These are phyloP conservation scores for Dasysyrphus albostriatus DNA, from an alignment of 2,888 invertebrate species.

Conservation along the genomic window DNA sequence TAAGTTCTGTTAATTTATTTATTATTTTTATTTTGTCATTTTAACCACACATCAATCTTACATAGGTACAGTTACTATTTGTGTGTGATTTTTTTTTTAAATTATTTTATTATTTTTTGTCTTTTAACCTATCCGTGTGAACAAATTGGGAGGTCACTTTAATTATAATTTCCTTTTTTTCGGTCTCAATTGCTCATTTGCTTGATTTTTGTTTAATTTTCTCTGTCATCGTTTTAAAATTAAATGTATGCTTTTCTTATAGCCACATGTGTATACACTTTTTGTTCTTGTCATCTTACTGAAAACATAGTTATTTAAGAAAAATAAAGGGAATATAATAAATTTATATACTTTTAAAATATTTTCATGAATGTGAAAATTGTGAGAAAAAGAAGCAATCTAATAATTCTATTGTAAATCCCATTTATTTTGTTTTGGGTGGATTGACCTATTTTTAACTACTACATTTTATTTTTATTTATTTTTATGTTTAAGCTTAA, in stretches of 20 bases:
- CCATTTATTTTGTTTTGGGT: not conserved
- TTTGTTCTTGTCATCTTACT: not conserved
- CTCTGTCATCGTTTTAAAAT: not conserved
- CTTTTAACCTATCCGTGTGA: not conserved
- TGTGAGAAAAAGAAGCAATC: not conserved
- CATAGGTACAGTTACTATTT: not conserved
- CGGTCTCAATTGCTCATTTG: not conserved
- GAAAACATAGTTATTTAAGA: not conserved
- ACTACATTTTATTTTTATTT: not conserved
- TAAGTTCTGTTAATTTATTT: not conserved
- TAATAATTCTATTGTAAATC: not conserved
- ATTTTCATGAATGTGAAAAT: not conserved
- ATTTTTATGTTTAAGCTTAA: not conserved
- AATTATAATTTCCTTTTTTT: not conserved
- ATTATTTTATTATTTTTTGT: not conserved
- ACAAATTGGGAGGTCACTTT: constrained; percentile 6
- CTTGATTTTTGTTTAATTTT: not conserved
- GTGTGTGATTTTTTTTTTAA: no score
- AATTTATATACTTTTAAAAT: not conserved
- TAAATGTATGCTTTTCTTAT: not conserved
- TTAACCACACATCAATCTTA: not conserved
- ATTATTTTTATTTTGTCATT: not conserved
- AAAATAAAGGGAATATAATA: not conserved
- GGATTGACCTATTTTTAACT: no score
- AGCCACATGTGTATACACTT: not conserved